Evolutionary conservation across 2,113 vertebrate species (phyloP).

Genomic region (Mystacornis crossleyi): DNA sequence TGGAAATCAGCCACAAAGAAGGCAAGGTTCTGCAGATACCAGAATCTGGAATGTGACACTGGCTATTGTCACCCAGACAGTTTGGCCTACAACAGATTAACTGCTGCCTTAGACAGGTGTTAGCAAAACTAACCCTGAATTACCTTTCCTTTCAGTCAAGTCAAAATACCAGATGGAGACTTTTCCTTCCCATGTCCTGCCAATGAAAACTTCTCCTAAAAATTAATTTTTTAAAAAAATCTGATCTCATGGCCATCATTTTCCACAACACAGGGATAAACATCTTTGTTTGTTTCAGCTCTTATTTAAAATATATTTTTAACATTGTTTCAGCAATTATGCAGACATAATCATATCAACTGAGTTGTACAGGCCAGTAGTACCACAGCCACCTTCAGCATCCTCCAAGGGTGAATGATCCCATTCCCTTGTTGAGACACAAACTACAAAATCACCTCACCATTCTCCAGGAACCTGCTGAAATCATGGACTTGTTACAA

Average conservation of each 20-base stretch:
- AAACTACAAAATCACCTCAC: not conserved
- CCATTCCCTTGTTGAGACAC: not conserved
- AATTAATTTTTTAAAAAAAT: not conserved
- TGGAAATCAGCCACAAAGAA: not conserved
- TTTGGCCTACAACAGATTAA: not conserved
- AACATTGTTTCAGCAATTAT: not conserved
- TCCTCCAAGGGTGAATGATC: rapidly evolving
- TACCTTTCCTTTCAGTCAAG: not conserved
- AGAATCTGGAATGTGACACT: not conserved
- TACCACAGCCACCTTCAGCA: not conserved
- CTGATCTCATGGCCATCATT: not conserved
- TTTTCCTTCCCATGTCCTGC: not conserved
- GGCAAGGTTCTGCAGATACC: not conserved
- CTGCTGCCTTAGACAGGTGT: not conserved
- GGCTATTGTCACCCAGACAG: not conserved
- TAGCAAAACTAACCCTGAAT: not conserved
- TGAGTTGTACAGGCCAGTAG: not conserved
- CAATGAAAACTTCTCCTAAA: not conserved
- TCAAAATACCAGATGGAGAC: not conserved
- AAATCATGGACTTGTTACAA: not conserved
- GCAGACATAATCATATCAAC: not conserved
- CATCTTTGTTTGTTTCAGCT: not conserved
- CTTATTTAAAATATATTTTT: not conserved
- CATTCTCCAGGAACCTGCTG: not conserved
- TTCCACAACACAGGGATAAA: not conserved